Evolutionary conservation across 2,888 invertebrate genomes (phyloP).

Genomic region (Pegoplata infirma): DNA sequence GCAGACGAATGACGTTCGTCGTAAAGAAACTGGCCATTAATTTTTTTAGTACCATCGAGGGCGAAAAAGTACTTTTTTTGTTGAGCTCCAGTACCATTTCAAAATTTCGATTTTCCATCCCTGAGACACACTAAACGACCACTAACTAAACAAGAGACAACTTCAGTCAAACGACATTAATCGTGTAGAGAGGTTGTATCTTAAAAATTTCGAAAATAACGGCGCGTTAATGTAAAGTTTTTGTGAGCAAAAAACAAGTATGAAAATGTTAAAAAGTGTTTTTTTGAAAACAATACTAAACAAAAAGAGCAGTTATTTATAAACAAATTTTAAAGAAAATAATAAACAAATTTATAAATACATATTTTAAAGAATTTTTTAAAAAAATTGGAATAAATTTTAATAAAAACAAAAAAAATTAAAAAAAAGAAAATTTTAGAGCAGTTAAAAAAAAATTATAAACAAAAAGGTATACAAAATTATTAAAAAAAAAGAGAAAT

Average conservation of each 20-base stretch:
- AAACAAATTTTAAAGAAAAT: neutral
- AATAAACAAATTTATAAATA: too few species aligned
- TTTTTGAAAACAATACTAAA: neutral
- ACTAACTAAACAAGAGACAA: conserved; percentile 11
- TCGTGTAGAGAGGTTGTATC: conserved; percentile 49
- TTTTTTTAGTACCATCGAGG: too few species aligned
- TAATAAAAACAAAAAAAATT: neutral
- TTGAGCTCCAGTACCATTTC: too few species aligned
- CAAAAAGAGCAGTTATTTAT: conserved; percentile 1
- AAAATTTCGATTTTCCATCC: too few species aligned
- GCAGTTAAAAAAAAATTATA: neutral
- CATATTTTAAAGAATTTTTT: too few species aligned
- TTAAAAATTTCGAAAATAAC: neutral
- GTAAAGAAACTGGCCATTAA: too few species aligned
- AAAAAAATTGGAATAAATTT: conserved; percentile 11
- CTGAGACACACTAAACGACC: too few species aligned
- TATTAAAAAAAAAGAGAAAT: neutral
- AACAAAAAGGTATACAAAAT: neutral
- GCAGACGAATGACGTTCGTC: too few species aligned
- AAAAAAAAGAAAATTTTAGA: conserved; percentile 1
- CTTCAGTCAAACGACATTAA: conserved; percentile 57
- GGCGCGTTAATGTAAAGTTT: neutral
- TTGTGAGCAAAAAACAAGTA: conserved; percentile 2
- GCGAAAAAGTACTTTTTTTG: too few species aligned
- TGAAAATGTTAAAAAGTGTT: conserved; percentile 12